phyloP scores from a whole-genome alignment of 2,888 invertebrate species.

The Acanthopleura granulata region DNA sequence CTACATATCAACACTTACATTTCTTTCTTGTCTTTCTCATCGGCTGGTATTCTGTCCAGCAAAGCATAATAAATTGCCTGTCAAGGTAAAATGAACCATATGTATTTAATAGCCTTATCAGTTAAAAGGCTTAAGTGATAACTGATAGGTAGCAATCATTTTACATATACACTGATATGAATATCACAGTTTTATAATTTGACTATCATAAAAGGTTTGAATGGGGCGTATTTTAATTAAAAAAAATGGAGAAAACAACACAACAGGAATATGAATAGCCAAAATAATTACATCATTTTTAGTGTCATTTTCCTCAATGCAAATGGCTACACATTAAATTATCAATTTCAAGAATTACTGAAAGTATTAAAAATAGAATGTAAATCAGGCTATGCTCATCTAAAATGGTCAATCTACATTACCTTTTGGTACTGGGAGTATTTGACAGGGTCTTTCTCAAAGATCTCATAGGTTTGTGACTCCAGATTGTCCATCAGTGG shows the following conservation, averaged over 20 bases:
- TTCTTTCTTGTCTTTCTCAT: constrained; percentile 72
- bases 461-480: constrained; percentile 95
- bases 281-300: no score
- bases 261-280: no score
- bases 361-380: not conserved
- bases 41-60: constrained; percentile 73
- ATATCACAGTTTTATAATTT: no score
- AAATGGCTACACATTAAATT: no score
- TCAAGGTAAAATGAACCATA: constrained; percentile 24
- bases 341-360: no score
- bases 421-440: constrained; percentile 76
- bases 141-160: no score
- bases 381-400: not conserved
- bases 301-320: no score
- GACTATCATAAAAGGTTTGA: no score
- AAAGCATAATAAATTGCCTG: constrained; percentile 88
- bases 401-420: constrained; percentile 11
- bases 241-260: no score
- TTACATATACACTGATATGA: no score
- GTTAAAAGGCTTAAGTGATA: not conserved
- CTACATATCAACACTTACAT: constrained; percentile 71
- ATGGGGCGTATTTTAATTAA: no score
- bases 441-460: constrained; percentile 97
- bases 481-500: constrained; percentile 96
- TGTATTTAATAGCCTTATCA: not conserved